These are phyloP conservation scores for Deroptyus accipitrinus DNA, from an alignment of 2,113 vertebrate species.

Conservation along the genomic window DNA sequence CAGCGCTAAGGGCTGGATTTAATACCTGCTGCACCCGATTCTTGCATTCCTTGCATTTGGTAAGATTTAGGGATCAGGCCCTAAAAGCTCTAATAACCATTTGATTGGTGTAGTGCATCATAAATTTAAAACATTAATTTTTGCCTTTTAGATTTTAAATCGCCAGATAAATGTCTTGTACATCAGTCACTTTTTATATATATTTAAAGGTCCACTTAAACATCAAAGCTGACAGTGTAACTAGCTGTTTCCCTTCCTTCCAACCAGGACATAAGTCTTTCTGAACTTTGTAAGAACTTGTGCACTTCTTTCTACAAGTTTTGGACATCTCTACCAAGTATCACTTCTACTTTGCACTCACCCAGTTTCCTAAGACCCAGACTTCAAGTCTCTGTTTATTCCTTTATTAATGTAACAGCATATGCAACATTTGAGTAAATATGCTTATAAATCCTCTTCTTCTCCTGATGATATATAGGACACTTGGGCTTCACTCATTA, in stretches of 20 bases:
- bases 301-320: not conserved
- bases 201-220: not conserved
- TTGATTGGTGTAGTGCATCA: not conserved
- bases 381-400: not conserved
- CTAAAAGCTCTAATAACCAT: not conserved
- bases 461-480: not conserved
- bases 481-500: not conserved
- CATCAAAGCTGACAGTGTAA: not conserved
- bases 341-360: not conserved
- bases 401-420: not conserved
- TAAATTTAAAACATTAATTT: not conserved
- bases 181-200: not conserved
- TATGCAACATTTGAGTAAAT: not conserved
- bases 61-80: not conserved
- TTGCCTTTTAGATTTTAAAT: not conserved
- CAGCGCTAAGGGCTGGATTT: not conserved
- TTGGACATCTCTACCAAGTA: not conserved
- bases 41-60: not conserved
- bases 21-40: not conserved
- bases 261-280: not conserved
- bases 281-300: not conserved
- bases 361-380: not conserved
- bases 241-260: not conserved
- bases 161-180: not conserved
- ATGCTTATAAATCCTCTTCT: not conserved